These are phyloP conservation scores for Phthorimaea operculella DNA, from an alignment of 1,140 invertebrate genomes.

Conservation along the genomic window DNA sequence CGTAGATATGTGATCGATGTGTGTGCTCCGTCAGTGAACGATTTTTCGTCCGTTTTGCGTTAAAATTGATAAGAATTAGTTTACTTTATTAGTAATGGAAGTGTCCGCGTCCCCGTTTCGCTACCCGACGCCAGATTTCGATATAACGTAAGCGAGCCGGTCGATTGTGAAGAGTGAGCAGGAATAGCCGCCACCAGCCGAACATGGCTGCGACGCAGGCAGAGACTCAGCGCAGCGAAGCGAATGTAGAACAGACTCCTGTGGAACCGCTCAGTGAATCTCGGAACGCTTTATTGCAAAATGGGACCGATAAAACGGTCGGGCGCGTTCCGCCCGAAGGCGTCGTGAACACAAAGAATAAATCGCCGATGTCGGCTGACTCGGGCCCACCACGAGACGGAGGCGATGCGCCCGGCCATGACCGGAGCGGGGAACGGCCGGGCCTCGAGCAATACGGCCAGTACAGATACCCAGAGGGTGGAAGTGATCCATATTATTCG, in stretches of 20 bases:
- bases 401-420: constrained; percentile 55
- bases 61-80: constrained; percentile 66
- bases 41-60: constrained; percentile 68
- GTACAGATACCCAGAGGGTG: constrained; percentile 57
- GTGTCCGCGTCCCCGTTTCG: constrained; percentile 65
- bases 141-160: constrained; percentile 68
- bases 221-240: constrained; percentile 72
- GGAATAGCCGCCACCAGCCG: constrained; percentile 66
- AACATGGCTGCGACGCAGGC: constrained; percentile 75
- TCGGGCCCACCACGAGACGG: constrained; percentile 54
- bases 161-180: constrained; percentile 68
- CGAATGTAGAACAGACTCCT: constrained; percentile 71
- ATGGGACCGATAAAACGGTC: constrained; percentile 69
- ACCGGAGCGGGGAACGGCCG: constrained; percentile 49
- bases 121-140: constrained; percentile 67
- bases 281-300: constrained; percentile 71
- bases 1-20: constrained; percentile 75
- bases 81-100: constrained; percentile 68
- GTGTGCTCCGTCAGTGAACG: constrained; percentile 71
- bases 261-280: constrained; percentile 71
- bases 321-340: constrained; percentile 64
- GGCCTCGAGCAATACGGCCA: constrained; percentile 53
- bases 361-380: constrained; percentile 63
- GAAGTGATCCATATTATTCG: constrained; percentile 52
- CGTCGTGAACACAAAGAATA: constrained; percentile 66